Conservation (phyloP, 1,140 invertebrate genomes). For the Brachionus rotundiformis region DNA sequence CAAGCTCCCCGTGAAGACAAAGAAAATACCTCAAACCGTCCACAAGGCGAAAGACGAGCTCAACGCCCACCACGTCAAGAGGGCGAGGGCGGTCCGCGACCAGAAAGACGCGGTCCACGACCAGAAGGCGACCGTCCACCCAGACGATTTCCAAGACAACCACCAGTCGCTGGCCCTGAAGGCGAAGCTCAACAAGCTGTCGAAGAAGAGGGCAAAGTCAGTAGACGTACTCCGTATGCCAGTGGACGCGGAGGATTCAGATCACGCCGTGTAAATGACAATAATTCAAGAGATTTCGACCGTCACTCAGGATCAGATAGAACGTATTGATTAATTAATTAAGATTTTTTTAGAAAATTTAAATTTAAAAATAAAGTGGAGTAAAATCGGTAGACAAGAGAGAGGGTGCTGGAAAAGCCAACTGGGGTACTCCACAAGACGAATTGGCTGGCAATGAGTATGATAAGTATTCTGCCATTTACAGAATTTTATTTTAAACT, state of each 20-base stretch:
- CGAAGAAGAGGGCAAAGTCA: background rate
- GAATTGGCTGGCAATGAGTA: slow-evolving; percentile 34
- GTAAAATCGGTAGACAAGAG: slow-evolving; percentile 45
- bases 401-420: slow-evolving; percentile 50
- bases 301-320: slow-evolving; percentile 47
- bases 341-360: background rate
- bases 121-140: background rate
- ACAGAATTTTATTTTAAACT: background rate
- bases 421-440: slow-evolving; percentile 51
- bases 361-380: background rate
- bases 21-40: slow-evolving; percentile 38
- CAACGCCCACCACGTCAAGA: slow-evolving; percentile 13
- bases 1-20: slow-evolving; percentile 39
- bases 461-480: background rate
- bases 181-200: slow-evolving; percentile 21
- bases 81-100: slow-evolving; percentile 21
- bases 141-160: slow-evolving; percentile 30
- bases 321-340: background rate
- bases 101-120: background rate
- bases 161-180: background rate
- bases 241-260: background rate
- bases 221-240: background rate
- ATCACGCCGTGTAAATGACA: slow-evolving; percentile 21
- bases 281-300: slow-evolving; percentile 26
- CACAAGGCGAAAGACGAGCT: background rate